A percentile compares a stretch with the other conserved stretches of the same genome.
These are phyloP conservation scores for Pocillopora verrucosa DNA, from an alignment of 64 coral and sea anemone genomes.

Conservation along the genomic window DNA sequence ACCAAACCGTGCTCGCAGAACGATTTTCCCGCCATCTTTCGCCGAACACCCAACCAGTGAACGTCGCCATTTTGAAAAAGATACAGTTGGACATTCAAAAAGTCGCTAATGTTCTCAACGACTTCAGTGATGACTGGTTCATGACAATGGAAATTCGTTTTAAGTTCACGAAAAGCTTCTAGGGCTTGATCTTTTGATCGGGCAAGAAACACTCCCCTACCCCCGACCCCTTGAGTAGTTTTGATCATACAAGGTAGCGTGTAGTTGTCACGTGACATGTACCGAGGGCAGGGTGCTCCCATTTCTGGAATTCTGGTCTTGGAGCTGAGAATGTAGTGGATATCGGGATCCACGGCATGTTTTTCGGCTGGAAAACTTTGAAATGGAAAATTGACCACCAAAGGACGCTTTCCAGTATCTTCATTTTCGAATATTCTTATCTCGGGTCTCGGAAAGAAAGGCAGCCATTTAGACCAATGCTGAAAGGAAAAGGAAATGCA, in stretches of 20 bases:
- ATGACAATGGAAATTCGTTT: constrained; percentile 44
- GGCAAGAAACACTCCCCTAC: constrained; percentile 66
- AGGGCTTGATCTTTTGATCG: constrained; percentile 55
- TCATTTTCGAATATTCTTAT: constrained; percentile 70
- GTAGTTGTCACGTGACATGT: constrained; percentile 85
- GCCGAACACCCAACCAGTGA: constrained; percentile 79
- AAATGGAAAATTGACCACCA: constrained; percentile 74
- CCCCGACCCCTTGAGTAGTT: constrained; percentile 77
- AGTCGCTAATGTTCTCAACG: constrained; percentile 56
- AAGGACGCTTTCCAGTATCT: constrained; percentile 39
- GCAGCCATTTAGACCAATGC: constrained; percentile 85
- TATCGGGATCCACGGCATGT: constrained; percentile 83
- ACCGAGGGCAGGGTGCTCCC: constrained; percentile 67
- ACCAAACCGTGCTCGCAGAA: constrained; percentile 13
- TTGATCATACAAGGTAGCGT: constrained; percentile 90
- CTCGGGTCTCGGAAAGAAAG: constrained; percentile 60
- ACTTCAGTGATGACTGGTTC: constrained; percentile 80
- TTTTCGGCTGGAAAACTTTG: constrained; percentile 75
- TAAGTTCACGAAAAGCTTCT: constrained; percentile 52
- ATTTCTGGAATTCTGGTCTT: constrained; percentile 84
- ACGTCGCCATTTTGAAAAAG: constrained; percentile 78
- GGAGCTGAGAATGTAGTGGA: constrained; percentile 76
- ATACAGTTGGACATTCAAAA: constrained; percentile 79
- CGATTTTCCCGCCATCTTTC: constrained; percentile 35
- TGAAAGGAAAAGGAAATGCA: constrained; percentile 15